Base-by-base conservation (phyloP, 2,888 invertebrate genomes). In the Scaptomyza parva region DNA sequence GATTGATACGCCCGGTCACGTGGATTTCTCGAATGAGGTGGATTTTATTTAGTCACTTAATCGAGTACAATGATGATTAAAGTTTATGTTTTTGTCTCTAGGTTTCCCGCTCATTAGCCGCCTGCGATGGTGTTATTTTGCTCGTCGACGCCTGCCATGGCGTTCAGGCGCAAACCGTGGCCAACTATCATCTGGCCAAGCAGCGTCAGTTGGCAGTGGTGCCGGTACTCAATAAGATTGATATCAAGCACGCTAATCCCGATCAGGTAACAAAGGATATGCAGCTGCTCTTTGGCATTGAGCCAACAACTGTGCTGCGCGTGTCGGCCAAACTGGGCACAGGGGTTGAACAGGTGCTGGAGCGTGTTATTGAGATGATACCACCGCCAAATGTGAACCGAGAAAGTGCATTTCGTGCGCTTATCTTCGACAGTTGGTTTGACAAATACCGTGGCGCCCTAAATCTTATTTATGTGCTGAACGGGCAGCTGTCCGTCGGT, bases 1-100 rank as follows among this genome's bases (percentile, higher is more conserved):
- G 22, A 98, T 99, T 82, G 99, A 99, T 91, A 99, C 99, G 17
- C 99, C 99, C 5, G 98, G 99, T 2, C 99, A 99, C 93, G 99
- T 99, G 0, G 99, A 99, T 92, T 99, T 99, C 92, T 95, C 96
- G 14, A 98, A 97, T 92, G 99, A 99, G 93, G 99, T 98, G 83
- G 72, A 65, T 6, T 37, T 20, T 18, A 30, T 47, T 47, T 20
- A 9, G n/a, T 18, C 18, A 37, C 40, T 0, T 0, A 6, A 3
- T 39, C n/a, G 7, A 4, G 2, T 9, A 11, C 17, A 18, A 12
- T 22, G 8, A 1, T 0, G 9, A 11, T 30, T 14, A 17, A 58
- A 12, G 11, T 24, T 8, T 6, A 2, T 2, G 12, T 6, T 17
- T 35, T 1, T 9, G 11, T 7, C 18, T 54, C 12, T 75, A 95